Conservation (phyloP, 2,888 invertebrate species). For the Melanotus villosus region DNA sequence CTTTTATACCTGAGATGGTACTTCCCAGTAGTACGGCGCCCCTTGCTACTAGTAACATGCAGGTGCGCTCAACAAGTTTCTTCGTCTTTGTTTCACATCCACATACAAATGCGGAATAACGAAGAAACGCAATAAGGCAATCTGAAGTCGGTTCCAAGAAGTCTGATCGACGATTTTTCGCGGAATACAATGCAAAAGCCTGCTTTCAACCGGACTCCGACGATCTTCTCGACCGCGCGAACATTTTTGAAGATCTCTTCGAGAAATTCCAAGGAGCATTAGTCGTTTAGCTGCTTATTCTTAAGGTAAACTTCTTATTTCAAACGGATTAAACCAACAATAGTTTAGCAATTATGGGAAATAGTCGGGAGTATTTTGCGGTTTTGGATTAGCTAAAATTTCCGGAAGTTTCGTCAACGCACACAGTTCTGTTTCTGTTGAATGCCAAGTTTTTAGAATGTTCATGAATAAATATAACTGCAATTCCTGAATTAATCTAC, state of each 20-base stretch:
- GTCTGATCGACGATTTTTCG: conserved; percentile 63
- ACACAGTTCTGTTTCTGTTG: not conserved
- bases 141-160: conserved; percentile 61
- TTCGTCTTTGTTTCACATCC: conserved; percentile 27
- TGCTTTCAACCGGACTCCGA: conserved; percentile 20
- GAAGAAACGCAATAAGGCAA: conserved; percentile 34
- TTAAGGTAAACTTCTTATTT: no score
- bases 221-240: not conserved
- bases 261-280: not conserved
- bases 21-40: conserved; percentile 30
- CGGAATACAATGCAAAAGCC: conserved; percentile 54
- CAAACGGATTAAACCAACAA: no score
- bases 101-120: not conserved
- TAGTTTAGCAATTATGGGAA: no score
- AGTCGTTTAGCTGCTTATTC: no score
- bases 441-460: no score
- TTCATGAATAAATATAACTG: conserved; percentile 2
- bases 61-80: conserved; percentile 51
- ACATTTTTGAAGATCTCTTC: not conserved
- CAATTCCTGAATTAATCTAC: not conserved
- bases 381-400: not conserved
- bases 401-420: not conserved
- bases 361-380: no score
- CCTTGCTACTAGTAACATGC: conserved; percentile 38
- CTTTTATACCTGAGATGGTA: conserved; percentile 36